phyloP scores from a whole-genome alignment of 2,888 invertebrate genomes.

The Charanyca ferruginea region DNA sequence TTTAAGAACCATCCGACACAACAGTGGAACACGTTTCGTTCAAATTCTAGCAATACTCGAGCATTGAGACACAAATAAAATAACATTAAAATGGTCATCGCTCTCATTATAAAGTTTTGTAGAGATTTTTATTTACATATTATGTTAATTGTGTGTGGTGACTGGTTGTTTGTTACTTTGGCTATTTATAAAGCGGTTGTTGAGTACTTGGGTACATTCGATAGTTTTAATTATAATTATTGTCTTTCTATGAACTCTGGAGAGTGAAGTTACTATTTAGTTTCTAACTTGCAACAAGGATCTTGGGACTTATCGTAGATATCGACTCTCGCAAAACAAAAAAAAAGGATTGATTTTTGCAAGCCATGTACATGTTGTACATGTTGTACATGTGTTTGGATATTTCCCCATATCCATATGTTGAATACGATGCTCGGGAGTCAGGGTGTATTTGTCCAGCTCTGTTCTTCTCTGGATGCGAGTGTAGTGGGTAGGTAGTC shows the following conservation, averaged over 20 bases:
- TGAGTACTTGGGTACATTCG: slow-evolving; percentile 7
- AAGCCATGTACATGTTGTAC: too few relatives aligned
- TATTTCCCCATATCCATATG: too few relatives aligned
- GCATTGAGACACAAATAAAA: slow-evolving; percentile 41
- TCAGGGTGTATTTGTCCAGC: too few relatives aligned
- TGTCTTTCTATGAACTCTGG: neutral
- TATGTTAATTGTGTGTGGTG: slow-evolving; percentile 40
- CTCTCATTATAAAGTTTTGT: slow-evolving; percentile 49
- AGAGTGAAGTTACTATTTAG: neutral
- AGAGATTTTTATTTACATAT: slow-evolving; percentile 42
- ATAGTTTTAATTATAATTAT: neutral
- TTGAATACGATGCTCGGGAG: too few relatives aligned
- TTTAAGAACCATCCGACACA: slow-evolving; percentile 4
- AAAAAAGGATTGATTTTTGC: too few relatives aligned
- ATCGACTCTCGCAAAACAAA: too few relatives aligned
- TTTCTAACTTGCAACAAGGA: neutral
- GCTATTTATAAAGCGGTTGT: slow-evolving; percentile 34
- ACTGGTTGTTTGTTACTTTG: slow-evolving; percentile 46
- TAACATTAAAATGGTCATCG: slow-evolving; percentile 57
- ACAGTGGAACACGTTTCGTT: slow-evolving; percentile 40
- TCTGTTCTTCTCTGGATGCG: too few relatives aligned
- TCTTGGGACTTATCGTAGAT: too few relatives aligned
- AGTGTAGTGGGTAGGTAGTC: too few relatives aligned
- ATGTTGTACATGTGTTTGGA: too few relatives aligned
- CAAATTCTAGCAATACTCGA: slow-evolving; percentile 35